Base-by-base conservation (phyloP, 2,888 invertebrate species). In the Parelbella ahira region DNA sequence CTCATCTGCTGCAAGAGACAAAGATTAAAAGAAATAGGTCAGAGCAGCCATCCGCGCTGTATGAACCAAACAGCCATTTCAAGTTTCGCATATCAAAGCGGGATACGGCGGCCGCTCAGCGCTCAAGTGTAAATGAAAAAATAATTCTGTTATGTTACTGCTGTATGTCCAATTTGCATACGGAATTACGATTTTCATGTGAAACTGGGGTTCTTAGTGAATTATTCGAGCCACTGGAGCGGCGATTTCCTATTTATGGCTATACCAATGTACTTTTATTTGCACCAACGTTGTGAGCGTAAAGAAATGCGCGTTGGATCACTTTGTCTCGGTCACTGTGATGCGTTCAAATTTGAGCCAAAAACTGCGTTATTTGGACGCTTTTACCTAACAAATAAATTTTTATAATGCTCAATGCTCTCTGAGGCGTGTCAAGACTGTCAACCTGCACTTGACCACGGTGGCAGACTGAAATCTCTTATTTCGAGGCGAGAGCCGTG, bases 141-240 rank as follows among this genome's bases (percentile, higher is more conserved):
- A 38, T 45, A 45, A 41, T 30, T 39, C 36, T 39, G 39, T 42
- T 60, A 41, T 63, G 60, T 65, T 62, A 61, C 60, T 60, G 62
- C 62, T 58, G 63, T 66, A 64, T 63, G 68, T 70, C 70, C 68
- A 72, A 81, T 82, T 80, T 82, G 72, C 82, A 83, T 81, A 81
- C 68, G 68, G 72, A 81, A 80, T 77, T 74, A 76, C 76, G 64
- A 80, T 78, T 82, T 81, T 80, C 76, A 82, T 76, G 73, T 81
- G 73, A 75, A 80, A 71, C 74, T 74, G 69, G 69, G 74, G 68
- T 69, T 72, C 67, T 73, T 71, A 66, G 69, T 71, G 67, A 77
- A 83, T 83, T 82, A 83, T 82, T 70, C 82, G 78, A 81, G 64
- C 59, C 84, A 83, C 68, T 81, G 80, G 83, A 82, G 84, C 83